Evolutionary conservation across 2,113 vertebrate genomes (phyloP).

Genomic region (Castor canadensis): DNA sequence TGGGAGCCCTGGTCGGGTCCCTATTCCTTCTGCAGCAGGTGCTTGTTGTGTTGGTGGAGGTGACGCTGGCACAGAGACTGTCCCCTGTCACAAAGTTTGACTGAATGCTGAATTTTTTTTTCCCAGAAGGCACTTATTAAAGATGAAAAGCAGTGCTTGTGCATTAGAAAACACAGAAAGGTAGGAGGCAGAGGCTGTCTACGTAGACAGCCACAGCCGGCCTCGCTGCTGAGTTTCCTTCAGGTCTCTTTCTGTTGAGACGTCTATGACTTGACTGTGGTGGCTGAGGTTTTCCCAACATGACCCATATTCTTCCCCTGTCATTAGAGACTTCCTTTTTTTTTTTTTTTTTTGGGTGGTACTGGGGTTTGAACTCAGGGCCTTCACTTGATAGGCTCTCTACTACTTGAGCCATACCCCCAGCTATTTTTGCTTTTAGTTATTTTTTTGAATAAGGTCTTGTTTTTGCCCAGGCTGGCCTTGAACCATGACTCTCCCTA

Average conservation of each 20-base stretch:
- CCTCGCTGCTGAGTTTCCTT: background rate
- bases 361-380: too few species aligned
- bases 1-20: too few species aligned
- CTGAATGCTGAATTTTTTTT: background rate
- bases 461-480: too few species aligned
- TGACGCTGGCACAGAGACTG: accelerated
- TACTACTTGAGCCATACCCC: too few species aligned
- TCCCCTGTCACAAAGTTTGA: background rate
- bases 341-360: too few species aligned
- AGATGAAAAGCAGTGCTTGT: background rate
- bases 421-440: too few species aligned
- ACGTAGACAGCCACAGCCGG: accelerated
- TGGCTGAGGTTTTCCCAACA: background rate
- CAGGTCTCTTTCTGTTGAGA: background rate
- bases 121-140: background rate
- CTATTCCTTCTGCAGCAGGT: too few species aligned
- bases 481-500: too few species aligned
- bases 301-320: too few species aligned
- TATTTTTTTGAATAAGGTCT: too few species aligned
- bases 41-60: background rate
- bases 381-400: too few species aligned
- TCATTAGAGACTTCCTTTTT: too few species aligned
- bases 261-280: background rate
- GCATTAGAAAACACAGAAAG: background rate
- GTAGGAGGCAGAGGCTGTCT: background rate